phyloP scores from a whole-genome alignment of 30 jellyfish, hydroid and myxozoan species.

The Nemopilema nomurai region DNA sequence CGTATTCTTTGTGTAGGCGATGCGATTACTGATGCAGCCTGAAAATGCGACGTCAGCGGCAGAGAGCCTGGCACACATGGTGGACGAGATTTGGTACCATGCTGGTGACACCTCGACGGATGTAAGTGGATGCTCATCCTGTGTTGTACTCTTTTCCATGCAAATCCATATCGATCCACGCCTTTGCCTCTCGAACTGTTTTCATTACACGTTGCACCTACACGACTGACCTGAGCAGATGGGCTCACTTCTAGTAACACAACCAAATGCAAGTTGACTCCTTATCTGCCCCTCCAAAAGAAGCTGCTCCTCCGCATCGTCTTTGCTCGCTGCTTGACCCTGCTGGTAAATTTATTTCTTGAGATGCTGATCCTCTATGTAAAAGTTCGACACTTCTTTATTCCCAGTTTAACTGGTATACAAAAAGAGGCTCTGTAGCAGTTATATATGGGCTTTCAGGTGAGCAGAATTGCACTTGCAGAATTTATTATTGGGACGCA shows the following conservation, averaged over 20 bases:
- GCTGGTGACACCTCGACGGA: conserved; percentile 98
- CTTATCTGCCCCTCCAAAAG: too few relatives aligned
- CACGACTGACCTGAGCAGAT: too few relatives aligned
- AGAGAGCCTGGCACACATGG: conserved; percentile 86
- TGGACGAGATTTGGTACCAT: conserved; percentile 97
- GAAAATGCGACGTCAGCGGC: conserved; percentile 77
- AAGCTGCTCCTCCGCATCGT: too few relatives aligned
- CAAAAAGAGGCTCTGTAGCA: conserved; percentile 86
- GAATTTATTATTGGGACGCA: too few relatives aligned
- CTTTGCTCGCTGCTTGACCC: too few relatives aligned
- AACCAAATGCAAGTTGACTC: too few relatives aligned
- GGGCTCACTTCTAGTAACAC: too few relatives aligned
- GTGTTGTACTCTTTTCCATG: too few relatives aligned
- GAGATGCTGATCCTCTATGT: background rate
- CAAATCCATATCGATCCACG: too few relatives aligned
- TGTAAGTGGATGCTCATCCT: conserved; percentile 36
- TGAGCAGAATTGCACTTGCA: background rate
- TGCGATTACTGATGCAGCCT: conserved; percentile 77
- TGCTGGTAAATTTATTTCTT: too few relatives aligned
- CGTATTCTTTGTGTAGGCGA: conserved; percentile 61
- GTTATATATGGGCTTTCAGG: conserved; percentile 93
- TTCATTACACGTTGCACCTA: too few relatives aligned
- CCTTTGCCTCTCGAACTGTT: too few relatives aligned
- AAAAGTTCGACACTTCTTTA: background rate
- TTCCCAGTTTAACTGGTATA: conserved; percentile 81